These are phyloP conservation scores for Eurystomus glaucurus DNA, from an alignment of 2,797 vertebrate species.

Conservation along the genomic window DNA sequence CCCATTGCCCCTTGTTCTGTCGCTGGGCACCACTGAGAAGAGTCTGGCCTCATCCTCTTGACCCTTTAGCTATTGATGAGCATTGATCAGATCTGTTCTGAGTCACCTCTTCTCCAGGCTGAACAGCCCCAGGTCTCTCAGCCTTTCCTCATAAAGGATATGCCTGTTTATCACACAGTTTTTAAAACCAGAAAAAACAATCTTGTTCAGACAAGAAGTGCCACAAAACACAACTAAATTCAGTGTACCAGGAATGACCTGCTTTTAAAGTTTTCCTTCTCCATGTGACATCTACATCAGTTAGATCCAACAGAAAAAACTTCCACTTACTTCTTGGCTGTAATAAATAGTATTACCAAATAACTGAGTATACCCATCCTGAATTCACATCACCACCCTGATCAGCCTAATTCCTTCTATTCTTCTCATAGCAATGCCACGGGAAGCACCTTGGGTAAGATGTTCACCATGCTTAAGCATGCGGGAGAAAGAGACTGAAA, in stretches of 20 bases:
- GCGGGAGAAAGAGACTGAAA: not conserved
- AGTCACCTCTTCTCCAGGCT: too few relatives aligned
- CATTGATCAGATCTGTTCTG: too few relatives aligned
- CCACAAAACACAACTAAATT: not conserved
- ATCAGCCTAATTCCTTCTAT: not conserved
- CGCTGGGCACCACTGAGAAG: too few relatives aligned
- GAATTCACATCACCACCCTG: not conserved
- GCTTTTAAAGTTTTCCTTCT: not conserved
- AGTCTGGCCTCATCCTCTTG: too few relatives aligned
- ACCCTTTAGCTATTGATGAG: too few relatives aligned
- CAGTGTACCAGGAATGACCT: not conserved
- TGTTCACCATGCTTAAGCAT: not conserved
- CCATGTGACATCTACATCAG: rapidly evolving
- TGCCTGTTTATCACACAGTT: not conserved
- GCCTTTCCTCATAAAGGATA: not conserved
- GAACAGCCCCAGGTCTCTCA: not conserved
- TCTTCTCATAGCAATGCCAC: not conserved
- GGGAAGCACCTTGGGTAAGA: not conserved
- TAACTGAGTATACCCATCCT: not conserved
- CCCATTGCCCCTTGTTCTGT: not conserved
- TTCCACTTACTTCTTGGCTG: not conserved
- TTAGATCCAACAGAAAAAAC: not conserved
- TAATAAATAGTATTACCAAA: not conserved
- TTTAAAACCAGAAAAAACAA: not conserved
- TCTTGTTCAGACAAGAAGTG: not conserved